Evolutionary conservation across 2,888 invertebrate genomes (phyloP).

Genomic region (Elaeidobius kamerunicus): DNA sequence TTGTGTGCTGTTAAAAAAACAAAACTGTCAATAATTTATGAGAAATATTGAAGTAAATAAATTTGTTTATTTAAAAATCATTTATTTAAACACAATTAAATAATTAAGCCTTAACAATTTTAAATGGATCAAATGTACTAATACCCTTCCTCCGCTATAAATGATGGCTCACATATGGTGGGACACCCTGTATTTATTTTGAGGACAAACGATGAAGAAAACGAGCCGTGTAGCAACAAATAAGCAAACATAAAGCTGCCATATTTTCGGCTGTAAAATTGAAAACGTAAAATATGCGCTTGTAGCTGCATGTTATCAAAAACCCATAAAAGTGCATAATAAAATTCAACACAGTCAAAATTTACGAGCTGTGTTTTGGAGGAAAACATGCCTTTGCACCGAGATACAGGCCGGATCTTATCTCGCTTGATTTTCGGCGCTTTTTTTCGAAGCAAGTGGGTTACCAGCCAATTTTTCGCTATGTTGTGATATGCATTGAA

Average conservation of each 20-base stretch:
- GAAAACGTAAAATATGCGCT: slow-evolving; percentile 18
- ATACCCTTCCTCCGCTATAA: no score
- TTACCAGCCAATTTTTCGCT: slow-evolving; percentile 13
- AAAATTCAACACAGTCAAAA: slow-evolving; percentile 28
- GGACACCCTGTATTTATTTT: no score
- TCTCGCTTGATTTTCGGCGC: slow-evolving; percentile 24
- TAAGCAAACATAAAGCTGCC: background rate
- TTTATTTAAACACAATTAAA: no score
- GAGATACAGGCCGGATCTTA: slow-evolving; percentile 28
- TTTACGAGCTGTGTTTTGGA: slow-evolving; percentile 26
- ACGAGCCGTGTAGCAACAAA: background rate
- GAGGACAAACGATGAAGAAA: no score
- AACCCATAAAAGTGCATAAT: slow-evolving; percentile 30
- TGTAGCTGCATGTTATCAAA: slow-evolving; percentile 28
- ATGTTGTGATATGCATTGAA: no score
- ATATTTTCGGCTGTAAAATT: slow-evolving; percentile 10
- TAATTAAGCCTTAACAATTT: no score
- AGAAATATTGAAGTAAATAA: no score
- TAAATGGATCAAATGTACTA: no score
- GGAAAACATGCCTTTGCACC: slow-evolving; percentile 22
- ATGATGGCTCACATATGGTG: no score
- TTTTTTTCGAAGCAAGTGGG: slow-evolving; percentile 18
- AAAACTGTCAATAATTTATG: no score
- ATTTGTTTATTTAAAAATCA: no score
- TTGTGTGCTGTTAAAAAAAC: no score